Evolutionary conservation across 1,140 invertebrate species (phyloP).

Genomic region (Danaus plexippus): DNA sequence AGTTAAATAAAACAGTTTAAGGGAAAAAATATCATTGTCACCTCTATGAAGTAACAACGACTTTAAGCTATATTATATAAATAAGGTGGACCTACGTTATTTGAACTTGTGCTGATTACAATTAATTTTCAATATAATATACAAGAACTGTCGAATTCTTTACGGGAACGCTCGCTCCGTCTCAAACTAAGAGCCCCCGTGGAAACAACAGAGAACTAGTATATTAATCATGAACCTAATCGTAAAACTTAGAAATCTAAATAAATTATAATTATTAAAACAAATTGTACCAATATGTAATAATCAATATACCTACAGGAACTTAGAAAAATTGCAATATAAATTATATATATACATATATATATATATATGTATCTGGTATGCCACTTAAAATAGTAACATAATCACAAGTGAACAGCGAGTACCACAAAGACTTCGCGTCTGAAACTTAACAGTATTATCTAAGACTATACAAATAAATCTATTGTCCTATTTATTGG

Average conservation of each 20-base stretch:
- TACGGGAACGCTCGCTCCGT: slow-evolving; percentile 7
- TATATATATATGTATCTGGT: slow-evolving; percentile 15
- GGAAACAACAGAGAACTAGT: slow-evolving; percentile 12
- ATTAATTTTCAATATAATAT: slow-evolving; percentile 52
- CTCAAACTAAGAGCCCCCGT: slow-evolving; percentile 5
- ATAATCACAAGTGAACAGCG: slow-evolving; percentile 48
- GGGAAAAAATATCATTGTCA: slow-evolving; percentile 39
- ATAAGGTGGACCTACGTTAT: slow-evolving; percentile 66
- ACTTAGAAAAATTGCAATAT: slow-evolving; percentile 71
- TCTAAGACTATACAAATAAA: slow-evolving; percentile 48
- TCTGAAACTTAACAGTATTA: slow-evolving; percentile 47
- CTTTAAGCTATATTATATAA: slow-evolving; percentile 54
- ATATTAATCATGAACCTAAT: slow-evolving; percentile 37
- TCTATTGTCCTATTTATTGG: slow-evolving; percentile 48
- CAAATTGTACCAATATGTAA: slow-evolving; percentile 70
- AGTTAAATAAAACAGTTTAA: slow-evolving; percentile 68
- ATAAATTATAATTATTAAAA: slow-evolving; percentile 70
- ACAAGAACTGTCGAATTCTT: slow-evolving; percentile 21
- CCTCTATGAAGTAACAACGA: slow-evolving; percentile 46
- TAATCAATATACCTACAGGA: slow-evolving; percentile 70
- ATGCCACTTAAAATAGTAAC: slow-evolving; percentile 66
- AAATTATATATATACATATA: slow-evolving; percentile 64
- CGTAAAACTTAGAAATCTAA: slow-evolving; percentile 50
- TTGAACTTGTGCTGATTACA: slow-evolving; percentile 67
- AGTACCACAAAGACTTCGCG: slow-evolving; percentile 14